These are phyloP conservation scores for Hydrochoerus hydrochaeris DNA, from an alignment of 2,113 vertebrate species.

Conservation along the genomic window DNA sequence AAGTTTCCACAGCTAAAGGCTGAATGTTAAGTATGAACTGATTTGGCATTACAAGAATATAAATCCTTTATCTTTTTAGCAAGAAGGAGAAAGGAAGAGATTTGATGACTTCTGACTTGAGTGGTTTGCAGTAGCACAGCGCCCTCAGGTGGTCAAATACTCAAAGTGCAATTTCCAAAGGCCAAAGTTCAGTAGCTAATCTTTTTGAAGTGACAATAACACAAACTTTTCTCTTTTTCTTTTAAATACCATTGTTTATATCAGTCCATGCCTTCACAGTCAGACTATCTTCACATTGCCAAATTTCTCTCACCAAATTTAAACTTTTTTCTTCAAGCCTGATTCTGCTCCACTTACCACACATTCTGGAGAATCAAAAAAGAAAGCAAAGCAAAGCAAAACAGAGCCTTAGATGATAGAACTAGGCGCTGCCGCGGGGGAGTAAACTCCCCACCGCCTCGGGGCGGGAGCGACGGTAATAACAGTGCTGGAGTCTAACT, in stretches of 20 bases:
- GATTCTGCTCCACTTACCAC: constrained; percentile 44
- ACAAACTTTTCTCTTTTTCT: background rate
- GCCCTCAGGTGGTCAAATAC: constrained; percentile 79
- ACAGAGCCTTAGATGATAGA: background rate
- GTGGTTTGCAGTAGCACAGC: constrained; percentile 77
- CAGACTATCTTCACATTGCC: background rate
- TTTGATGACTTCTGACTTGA: constrained; percentile 52
- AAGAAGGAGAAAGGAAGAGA: constrained; percentile 73
- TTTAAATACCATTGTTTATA: background rate
- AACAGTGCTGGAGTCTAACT: constrained; percentile 2
- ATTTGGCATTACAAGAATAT: constrained; percentile 82
- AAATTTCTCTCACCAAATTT: constrained; percentile 48
- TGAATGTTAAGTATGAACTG: constrained; percentile 82
- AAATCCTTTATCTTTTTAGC: constrained; percentile 81
- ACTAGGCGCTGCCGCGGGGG: background rate
- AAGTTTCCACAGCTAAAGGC: constrained; percentile 81
- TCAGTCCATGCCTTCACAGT: background rate
- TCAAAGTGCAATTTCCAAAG: constrained; percentile 52
- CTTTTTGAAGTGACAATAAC: background rate
- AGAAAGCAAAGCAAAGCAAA: background rate
- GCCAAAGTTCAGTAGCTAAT: background rate
- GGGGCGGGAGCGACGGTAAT: background rate
- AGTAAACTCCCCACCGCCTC: background rate
- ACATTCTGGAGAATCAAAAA: constrained; percentile 4
- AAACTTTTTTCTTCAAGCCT: constrained; percentile 29